Conservation (phyloP, 2,113 vertebrate species). For the Oncorhynchus mykiss region DNA sequence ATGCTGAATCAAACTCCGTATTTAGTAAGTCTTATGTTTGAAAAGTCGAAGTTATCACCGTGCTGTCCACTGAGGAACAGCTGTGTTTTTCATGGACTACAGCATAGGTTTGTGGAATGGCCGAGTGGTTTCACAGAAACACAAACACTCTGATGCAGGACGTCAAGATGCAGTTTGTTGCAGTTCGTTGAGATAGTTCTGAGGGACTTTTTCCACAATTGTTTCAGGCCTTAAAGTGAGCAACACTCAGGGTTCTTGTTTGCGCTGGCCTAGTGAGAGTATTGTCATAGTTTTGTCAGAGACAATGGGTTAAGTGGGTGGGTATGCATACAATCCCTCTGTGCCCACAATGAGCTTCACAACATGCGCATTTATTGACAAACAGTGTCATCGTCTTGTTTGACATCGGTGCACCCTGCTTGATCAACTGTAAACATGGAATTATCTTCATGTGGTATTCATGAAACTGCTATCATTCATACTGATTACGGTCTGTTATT, state of each 20-base stretch:
- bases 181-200: neutral
- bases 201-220: slow-evolving; percentile 18
- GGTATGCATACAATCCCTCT: slow-evolving; percentile 7
- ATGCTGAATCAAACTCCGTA: slow-evolving; percentile 31
- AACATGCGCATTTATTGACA: slow-evolving; percentile 13
- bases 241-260: slow-evolving; percentile 15
- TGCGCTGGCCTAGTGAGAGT: neutral
- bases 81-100: slow-evolving; percentile 25
- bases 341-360: slow-evolving; percentile 15
- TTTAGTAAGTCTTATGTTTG: slow-evolving; percentile 43
- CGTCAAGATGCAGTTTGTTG: slow-evolving; percentile 17
- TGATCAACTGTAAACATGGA: slow-evolving; percentile 1
- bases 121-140: slow-evolving; percentile 41
- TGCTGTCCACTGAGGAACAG: slow-evolving; percentile 20
- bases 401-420: neutral
- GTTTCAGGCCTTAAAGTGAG: slow-evolving; percentile 37
- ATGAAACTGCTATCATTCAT: neutral
- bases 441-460: neutral
- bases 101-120: slow-evolving; percentile 20
- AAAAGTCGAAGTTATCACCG: slow-evolving; percentile 43
- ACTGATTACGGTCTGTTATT: neutral
- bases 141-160: slow-evolving; percentile 37
- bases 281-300: neutral
- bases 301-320: slow-evolving; percentile 27
- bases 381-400: slow-evolving; percentile 23